Percentiles rank a stretch among this genome's conserved stretches.
Conservation (phyloP, 2,888 invertebrate species). For the Helleia helle region DNA sequence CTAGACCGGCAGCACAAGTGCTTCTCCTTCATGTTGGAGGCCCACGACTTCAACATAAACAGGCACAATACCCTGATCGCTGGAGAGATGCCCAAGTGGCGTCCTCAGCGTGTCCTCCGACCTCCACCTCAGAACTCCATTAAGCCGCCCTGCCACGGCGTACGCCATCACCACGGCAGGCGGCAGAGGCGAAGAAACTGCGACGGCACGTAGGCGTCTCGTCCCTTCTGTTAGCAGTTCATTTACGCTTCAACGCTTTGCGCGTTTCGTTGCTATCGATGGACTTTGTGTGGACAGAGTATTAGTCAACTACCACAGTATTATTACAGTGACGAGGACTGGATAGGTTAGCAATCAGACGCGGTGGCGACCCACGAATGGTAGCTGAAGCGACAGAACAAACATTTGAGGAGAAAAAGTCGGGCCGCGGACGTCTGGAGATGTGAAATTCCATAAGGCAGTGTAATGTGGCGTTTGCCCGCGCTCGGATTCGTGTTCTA, state of each 20-base stretch:
- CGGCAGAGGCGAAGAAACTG: slow-evolving; percentile 62
- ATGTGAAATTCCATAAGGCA: slow-evolving; percentile 71
- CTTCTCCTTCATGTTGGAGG: slow-evolving; percentile 77
- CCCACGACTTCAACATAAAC: slow-evolving; percentile 75
- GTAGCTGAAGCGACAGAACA: slow-evolving; percentile 68
- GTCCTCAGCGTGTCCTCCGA: slow-evolving; percentile 58
- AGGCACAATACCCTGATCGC: slow-evolving; percentile 75
- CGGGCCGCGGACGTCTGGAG: slow-evolving; percentile 51
- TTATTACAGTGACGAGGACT: slow-evolving; percentile 72
- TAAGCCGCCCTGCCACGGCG: slow-evolving; percentile 52
- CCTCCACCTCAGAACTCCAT: slow-evolving; percentile 51
- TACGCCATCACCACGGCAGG: slow-evolving; percentile 63
- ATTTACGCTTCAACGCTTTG: slow-evolving; percentile 68
- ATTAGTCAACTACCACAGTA: slow-evolving; percentile 74
- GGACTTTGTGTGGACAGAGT: slow-evolving; percentile 71
- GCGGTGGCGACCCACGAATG: slow-evolving; percentile 64
- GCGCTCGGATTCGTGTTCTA: slow-evolving; percentile 62
- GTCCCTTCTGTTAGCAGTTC: slow-evolving; percentile 45
- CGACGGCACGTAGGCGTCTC: slow-evolving; percentile 56
- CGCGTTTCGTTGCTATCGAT: slow-evolving; percentile 69
- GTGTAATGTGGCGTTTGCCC: slow-evolving; percentile 69
- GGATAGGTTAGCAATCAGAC: slow-evolving; percentile 58
- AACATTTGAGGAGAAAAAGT: slow-evolving; percentile 62
- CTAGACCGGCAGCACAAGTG: slow-evolving; percentile 67
- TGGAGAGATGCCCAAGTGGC: slow-evolving; percentile 56